Percentiles rank a stretch among this genome's conserved stretches.
Conservation (phyloP, 1,140 invertebrate genomes). For the Aphidius ervi region DNA sequence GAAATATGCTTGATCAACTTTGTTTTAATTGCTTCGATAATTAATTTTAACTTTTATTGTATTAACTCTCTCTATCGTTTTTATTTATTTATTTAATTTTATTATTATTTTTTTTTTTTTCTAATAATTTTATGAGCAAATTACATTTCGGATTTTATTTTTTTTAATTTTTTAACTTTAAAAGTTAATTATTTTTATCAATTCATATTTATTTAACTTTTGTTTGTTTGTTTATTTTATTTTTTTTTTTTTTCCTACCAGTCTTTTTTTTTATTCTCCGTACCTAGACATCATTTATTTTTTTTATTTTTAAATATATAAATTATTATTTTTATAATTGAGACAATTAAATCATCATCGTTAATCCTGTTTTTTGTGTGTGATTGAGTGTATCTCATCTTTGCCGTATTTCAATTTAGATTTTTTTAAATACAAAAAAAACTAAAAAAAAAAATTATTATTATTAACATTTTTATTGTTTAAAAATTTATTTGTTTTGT, state of each 20-base stretch:
- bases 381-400: no score
- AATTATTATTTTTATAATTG: slow-evolving; percentile 17
- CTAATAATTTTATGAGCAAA: slow-evolving; percentile 8
- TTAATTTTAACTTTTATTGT: background rate
- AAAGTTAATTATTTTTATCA: slow-evolving; percentile 20
- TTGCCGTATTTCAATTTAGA: background rate
- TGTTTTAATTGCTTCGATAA: no score
- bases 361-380: slow-evolving; percentile 34
- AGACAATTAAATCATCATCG: slow-evolving; percentile 34
- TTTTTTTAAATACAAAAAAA: background rate
- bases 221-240: slow-evolving; percentile 31
- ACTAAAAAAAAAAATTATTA: slow-evolving; percentile 13
- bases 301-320: slow-evolving; percentile 1
- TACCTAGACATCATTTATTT: slow-evolving; percentile 34
- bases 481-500: slow-evolving; percentile 7
- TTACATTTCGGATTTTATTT: slow-evolving; percentile 6
- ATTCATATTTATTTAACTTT: slow-evolving; percentile 27
- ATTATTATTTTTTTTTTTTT: background rate
- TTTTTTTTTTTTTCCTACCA: slow-evolving; percentile 34
- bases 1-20: no score
- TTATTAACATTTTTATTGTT: slow-evolving; percentile 6
- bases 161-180: slow-evolving; percentile 25
- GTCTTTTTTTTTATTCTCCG: slow-evolving; percentile 42
- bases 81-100: background rate
- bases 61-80: background rate